Evolutionary conservation across 2,113 vertebrate genomes (phyloP).

Genomic region (Labeo catla): DNA sequence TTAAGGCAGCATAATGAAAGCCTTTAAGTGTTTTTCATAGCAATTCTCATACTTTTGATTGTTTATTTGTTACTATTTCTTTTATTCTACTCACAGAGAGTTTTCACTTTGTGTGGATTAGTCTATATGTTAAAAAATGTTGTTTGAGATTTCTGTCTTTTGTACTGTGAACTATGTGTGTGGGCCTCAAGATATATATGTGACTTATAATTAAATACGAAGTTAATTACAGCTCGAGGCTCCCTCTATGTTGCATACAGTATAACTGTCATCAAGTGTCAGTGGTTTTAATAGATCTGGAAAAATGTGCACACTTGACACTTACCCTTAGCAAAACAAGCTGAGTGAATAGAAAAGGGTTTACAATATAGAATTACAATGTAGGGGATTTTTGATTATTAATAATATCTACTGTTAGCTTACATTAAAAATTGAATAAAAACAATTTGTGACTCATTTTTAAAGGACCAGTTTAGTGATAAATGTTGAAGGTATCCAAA

Average conservation of each 20-base stretch:
- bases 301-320: constrained; percentile 3
- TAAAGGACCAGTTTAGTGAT: not conserved
- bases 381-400: not conserved
- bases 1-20: not conserved
- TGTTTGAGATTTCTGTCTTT: not conserved
- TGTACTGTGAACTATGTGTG: constrained; percentile 30
- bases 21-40: not conserved
- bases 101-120: not conserved
- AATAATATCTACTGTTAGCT: not conserved
- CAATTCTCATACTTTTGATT: not conserved
- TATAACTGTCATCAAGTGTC: constrained; percentile 17
- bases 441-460: not conserved
- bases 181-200: not conserved
- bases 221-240: constrained; percentile 6
- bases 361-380: not conserved
- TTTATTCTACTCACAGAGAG: not conserved
- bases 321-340: not conserved
- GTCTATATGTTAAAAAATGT: not conserved
- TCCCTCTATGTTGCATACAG: not conserved
- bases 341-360: not conserved
- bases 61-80: not conserved
- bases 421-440: no score
- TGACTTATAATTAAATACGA: constrained; percentile 13
- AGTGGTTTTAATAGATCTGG: not conserved
- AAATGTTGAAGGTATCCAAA: not conserved